Conservation (phyloP, 2,113 vertebrate species). For the Isurus oxyrinchus region DNA sequence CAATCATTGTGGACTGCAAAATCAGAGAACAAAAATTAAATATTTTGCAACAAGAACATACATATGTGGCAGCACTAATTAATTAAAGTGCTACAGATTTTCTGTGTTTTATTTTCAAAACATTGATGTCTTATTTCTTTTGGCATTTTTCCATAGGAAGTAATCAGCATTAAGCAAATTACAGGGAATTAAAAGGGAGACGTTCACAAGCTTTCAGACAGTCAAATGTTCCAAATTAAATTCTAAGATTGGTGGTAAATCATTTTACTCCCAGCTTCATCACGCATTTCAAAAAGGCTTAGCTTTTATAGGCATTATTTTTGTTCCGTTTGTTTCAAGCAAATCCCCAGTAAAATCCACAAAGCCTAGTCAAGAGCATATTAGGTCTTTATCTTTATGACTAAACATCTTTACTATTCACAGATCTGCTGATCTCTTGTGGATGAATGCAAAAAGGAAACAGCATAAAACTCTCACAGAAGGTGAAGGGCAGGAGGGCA, state of each 20-base stretch:
- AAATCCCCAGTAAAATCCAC: slow-evolving; percentile 32
- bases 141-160: slow-evolving; percentile 31
- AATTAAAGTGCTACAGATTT: slow-evolving; percentile 29
- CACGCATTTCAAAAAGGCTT: slow-evolving; percentile 32
- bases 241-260: slow-evolving; percentile 34
- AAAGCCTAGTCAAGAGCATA: slow-evolving; percentile 36
- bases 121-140: slow-evolving; percentile 21
- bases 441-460: slow-evolving; percentile 34
- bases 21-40: slow-evolving; percentile 25
- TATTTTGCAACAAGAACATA: background rate
- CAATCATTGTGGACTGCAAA: slow-evolving; percentile 22
- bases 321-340: slow-evolving; percentile 32
- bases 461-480: slow-evolving; percentile 29
- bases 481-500: slow-evolving; percentile 22
- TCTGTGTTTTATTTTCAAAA: slow-evolving; percentile 27
- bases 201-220: slow-evolving; percentile 28
- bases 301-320: slow-evolving; percentile 15
- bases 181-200: slow-evolving; percentile 33
- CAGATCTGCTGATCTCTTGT: slow-evolving; percentile 26
- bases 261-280: slow-evolving; percentile 26
- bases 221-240: slow-evolving; percentile 33
- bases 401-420: slow-evolving; percentile 35
- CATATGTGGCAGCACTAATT: background rate
- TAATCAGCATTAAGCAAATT: slow-evolving; percentile 34
- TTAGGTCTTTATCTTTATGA: slow-evolving; percentile 34